Evolutionary conservation across 2,113 vertebrate genomes (phyloP).

Genomic region (Myotis brandtii): DNA sequence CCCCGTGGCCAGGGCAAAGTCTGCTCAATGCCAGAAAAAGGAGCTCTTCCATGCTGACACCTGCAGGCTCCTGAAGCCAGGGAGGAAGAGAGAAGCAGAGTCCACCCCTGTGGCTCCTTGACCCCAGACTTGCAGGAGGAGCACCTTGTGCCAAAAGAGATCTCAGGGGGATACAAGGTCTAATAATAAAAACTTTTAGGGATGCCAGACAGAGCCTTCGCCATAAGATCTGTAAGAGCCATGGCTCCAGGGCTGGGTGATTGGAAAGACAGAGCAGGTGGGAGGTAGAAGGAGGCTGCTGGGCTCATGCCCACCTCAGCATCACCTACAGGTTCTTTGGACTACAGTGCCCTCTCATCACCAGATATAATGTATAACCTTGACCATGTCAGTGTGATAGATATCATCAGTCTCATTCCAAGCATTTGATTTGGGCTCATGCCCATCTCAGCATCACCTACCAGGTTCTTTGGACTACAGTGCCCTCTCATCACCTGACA

Average conservation of each 20-base stretch:
- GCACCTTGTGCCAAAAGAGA: not conserved
- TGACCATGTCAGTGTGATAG: not conserved
- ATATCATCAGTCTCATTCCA: slow-evolving; percentile 34
- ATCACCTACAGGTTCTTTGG: not conserved
- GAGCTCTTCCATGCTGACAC: not conserved
- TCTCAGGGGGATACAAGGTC: not conserved
- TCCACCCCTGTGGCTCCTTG: not conserved
- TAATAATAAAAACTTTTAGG: not conserved
- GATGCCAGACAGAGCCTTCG: not conserved
- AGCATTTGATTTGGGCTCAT: slow-evolving; percentile 48
- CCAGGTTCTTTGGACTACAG: not conserved
- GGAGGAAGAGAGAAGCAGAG: not conserved
- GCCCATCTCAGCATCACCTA: not conserved
- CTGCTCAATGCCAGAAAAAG: not conserved
- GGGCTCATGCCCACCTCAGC: not conserved
- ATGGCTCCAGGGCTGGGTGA: not conserved
- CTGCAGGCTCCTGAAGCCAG: not conserved
- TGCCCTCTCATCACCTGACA: not conserved
- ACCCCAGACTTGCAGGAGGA: not conserved
- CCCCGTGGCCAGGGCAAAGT: not conserved
- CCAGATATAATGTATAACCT: not conserved
- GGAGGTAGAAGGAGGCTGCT: not conserved
- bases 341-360: not conserved
- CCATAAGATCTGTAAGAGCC: not conserved
- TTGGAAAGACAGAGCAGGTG: not conserved